A percentile compares a stretch with the other conserved stretches of the same genome.
These are phyloP conservation scores for Littorina saxatilis DNA, from an alignment of 1,140 invertebrate species.

Conservation along the genomic window DNA sequence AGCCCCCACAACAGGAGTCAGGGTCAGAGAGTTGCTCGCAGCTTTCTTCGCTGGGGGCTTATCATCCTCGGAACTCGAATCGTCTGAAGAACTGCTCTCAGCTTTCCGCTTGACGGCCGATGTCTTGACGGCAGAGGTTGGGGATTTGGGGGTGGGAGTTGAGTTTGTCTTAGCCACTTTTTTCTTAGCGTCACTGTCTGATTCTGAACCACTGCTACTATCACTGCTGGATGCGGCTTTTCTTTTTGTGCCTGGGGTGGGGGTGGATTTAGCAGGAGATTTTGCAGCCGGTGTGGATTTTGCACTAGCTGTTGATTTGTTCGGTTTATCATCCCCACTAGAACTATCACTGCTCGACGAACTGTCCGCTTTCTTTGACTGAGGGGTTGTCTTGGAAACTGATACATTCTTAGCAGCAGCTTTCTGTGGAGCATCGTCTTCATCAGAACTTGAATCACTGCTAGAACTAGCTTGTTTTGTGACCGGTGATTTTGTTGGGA, in stretches of 20 bases:
- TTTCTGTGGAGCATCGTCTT: slow-evolving; percentile 25
- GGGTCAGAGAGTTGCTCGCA: slow-evolving; percentile 28
- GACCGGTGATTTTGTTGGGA: slow-evolving; percentile 35
- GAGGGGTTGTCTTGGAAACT: background rate
- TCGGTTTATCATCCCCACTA: slow-evolving; percentile 56
- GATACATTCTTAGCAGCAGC: background rate
- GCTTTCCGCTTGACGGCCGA: slow-evolving; percentile 1
- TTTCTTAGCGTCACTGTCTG: slow-evolving; percentile 33
- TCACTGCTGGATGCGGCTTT: slow-evolving; percentile 25
- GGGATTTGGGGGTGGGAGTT: slow-evolving; percentile 6
- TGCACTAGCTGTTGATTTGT: slow-evolving; percentile 53
- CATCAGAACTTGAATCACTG: slow-evolving; percentile 47
- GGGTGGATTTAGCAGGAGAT: slow-evolving; percentile 29
- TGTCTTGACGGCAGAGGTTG: background rate
- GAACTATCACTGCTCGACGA: slow-evolving; percentile 35
- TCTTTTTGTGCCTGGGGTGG: slow-evolving; percentile 13
- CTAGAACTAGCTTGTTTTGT: slow-evolving; percentile 29
- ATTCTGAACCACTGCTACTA: slow-evolving; percentile 39
- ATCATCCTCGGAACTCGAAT: slow-evolving; percentile 47
- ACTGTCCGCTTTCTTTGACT: slow-evolving; percentile 18
- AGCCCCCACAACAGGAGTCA: slow-evolving; percentile 31
- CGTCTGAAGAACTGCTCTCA: slow-evolving; percentile 36
- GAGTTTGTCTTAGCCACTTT: slow-evolving; percentile 40
- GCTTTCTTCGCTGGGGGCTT: slow-evolving; percentile 30
- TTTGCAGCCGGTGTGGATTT: slow-evolving; percentile 28